Evolutionary conservation across 2,113 vertebrate species (phyloP), one percentile per base, ranked within the genome.

Genomic region (Leucosticte australis): DNA sequence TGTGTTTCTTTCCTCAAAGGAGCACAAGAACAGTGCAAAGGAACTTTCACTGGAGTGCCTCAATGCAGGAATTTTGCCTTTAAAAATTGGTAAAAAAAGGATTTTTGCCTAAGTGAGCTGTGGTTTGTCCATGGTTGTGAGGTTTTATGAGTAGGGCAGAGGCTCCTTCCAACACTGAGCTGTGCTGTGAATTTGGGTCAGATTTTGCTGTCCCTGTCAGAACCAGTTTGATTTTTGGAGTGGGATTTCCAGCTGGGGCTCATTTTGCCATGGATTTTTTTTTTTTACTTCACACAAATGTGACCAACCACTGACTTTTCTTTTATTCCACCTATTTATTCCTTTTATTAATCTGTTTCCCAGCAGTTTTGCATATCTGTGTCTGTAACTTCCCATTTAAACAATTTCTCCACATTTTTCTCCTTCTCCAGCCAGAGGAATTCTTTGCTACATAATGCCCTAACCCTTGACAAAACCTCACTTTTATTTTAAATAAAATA

Each of bases 111-210:
- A 26, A 49, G 23, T 49, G 56, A 57, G 28, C 21, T 93, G 23
- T 21, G 2, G 0, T 67, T 87, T 83, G 31, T 89, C 71, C 26
- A 11, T 50, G 0, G 0, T 9, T 33, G 4, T 6, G 69, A 69
- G 22, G 3, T 73, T 70, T 53, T 31, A 3, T 70, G 35, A 26
- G 12, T 9, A 22, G 41, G 21, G 23, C 27, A 47, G 60, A 42
- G 19, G 13, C 64, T 90, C 21, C n/a, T 56, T 60, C 30, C 50
- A 73, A 0, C 27, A 1, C 50, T 37, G 27, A 53, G 9, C 39
- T 50, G 24, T 39, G 39, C n/a, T 57, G 28, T 69, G 18, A 77
- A 76, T 56, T 11, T 41, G 12, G n/a, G 10, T 64, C 69, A 35
- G 10, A 7, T 7, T 65, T 50, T 3, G 7, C 28, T 27, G 24